Evolutionary conservation across 2,113 vertebrate genomes (phyloP).

Genomic region (Zosterops lateralis): DNA sequence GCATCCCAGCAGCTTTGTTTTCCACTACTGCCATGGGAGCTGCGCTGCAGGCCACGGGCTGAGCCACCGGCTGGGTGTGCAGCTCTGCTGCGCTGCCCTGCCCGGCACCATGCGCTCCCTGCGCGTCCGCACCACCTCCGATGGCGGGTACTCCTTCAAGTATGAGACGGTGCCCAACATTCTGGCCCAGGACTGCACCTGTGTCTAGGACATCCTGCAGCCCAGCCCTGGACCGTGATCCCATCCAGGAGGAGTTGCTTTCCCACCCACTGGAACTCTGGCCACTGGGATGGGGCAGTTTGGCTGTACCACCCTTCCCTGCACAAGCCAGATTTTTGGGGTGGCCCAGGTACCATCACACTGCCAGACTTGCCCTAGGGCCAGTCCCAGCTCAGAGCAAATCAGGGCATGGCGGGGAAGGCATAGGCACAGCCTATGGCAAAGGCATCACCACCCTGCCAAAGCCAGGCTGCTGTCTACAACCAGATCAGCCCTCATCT

Average conservation of each 20-base stretch:
- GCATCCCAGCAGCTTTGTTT: conserved; percentile 84
- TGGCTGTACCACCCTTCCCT: background rate
- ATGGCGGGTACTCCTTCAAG: conserved; percentile 89
- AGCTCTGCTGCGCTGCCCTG: conserved; percentile 86
- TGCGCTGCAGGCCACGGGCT: conserved; percentile 72
- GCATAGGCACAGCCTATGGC: background rate
- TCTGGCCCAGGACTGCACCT: conserved; percentile 87
- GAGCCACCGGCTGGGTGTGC: conserved; percentile 73
- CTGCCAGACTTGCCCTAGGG: background rate
- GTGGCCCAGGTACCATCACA: accelerated
- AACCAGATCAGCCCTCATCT: background rate
- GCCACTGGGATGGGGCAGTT: background rate
- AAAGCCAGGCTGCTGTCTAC: background rate
- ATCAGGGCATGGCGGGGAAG: accelerated
- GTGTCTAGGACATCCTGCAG: conserved; percentile 69
- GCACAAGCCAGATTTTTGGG: background rate
- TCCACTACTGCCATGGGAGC: conserved; percentile 89
- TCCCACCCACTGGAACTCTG: background rate
- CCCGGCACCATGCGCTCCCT: conserved; percentile 87
- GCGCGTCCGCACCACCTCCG: conserved; percentile 86
- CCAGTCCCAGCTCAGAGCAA: background rate
- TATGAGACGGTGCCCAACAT: conserved; percentile 90
- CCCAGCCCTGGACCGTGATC: accelerated
- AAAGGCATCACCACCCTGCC: background rate
- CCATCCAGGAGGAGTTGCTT: background rate